These are phyloP conservation scores for Salvelinus sp. DNA, from an alignment of 2,113 vertebrate genomes.

Conservation along the genomic window DNA sequence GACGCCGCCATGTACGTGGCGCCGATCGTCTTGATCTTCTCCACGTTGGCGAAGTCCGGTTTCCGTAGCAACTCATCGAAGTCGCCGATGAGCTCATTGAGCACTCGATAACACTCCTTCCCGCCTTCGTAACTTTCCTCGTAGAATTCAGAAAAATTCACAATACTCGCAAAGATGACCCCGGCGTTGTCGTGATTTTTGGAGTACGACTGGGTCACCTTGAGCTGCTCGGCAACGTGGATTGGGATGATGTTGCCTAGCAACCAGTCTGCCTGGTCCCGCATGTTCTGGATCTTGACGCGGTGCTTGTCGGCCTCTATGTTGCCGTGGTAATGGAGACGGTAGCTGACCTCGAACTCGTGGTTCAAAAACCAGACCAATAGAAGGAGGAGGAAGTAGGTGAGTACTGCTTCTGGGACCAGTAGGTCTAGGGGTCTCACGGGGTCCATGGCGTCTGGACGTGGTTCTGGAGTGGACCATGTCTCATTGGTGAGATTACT, in stretches of 20 bases:
- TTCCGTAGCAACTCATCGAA: conserved; percentile 93
- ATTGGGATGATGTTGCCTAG: conserved; percentile 97
- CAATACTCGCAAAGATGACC: conserved; percentile 96
- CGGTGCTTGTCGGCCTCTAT: conserved; percentile 96
- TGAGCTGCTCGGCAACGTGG: conserved; percentile 95
- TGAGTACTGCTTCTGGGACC: conserved; percentile 83
- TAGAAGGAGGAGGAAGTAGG: conserved; percentile 89
- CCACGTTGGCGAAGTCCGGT: conserved; percentile 85
- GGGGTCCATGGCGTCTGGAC: background rate
- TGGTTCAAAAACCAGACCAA: conserved; percentile 97
- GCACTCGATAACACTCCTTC: conserved; percentile 96
- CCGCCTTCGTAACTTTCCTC: conserved; percentile 98
- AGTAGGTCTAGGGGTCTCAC: conserved; percentile 68
- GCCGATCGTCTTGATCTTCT: conserved; percentile 99
- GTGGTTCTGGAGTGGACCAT: conserved; percentile 6
- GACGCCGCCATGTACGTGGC: conserved; percentile 98
- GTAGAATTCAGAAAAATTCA: conserved; percentile 98
- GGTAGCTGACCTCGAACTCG: conserved; percentile 97
- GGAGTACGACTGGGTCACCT: conserved; percentile 97
- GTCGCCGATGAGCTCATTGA: conserved; percentile 96
- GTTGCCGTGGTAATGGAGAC: conserved; percentile 95
- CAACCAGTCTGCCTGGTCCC: conserved; percentile 95
- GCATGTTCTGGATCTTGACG: conserved; percentile 94
- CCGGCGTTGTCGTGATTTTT: conserved; percentile 95
- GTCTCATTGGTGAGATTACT: conserved; percentile 53